phyloP scores from a whole-genome alignment of 2,797 vertebrate genomes.

The Enteromius mattozi region DNA sequence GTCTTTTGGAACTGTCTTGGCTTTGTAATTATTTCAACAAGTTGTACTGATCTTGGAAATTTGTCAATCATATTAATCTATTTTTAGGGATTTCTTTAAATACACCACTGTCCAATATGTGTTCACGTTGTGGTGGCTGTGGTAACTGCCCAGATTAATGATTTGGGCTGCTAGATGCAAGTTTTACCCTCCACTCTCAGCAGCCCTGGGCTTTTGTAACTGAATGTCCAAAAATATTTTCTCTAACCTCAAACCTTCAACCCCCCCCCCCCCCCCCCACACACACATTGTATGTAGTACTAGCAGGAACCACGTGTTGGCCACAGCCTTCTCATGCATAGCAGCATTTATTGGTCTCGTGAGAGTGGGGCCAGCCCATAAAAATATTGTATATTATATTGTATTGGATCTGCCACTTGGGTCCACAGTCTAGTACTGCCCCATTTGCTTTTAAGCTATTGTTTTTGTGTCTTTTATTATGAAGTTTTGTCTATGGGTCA shows the following conservation, averaged over 20 bases:
- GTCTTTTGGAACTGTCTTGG: background rate
- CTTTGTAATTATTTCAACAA: background rate
- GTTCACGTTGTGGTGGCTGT: background rate
- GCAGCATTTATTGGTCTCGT: conserved; percentile 6
- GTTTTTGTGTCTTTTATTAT: background rate
- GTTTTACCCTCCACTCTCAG: background rate
- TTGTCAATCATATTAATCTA: background rate
- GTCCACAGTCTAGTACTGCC: background rate
- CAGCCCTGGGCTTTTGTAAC: background rate
- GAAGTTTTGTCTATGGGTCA: background rate
- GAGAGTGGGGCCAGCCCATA: background rate
- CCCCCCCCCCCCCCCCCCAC: background rate
- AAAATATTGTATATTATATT: background rate
- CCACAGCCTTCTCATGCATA: background rate
- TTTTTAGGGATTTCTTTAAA: background rate
- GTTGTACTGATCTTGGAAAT: background rate
- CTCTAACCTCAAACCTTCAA: background rate
- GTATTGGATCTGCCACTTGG: background rate
- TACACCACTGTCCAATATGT: background rate
- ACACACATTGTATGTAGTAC: background rate
- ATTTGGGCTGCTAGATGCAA: background rate
- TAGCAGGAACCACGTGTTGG: background rate
- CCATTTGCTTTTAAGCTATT: background rate
- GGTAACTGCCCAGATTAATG: background rate
- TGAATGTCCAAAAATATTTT: background rate